These are phyloP conservation scores for Cotesia vestalis DNA, from an alignment of 1,140 invertebrate species.

Conservation along the genomic window DNA sequence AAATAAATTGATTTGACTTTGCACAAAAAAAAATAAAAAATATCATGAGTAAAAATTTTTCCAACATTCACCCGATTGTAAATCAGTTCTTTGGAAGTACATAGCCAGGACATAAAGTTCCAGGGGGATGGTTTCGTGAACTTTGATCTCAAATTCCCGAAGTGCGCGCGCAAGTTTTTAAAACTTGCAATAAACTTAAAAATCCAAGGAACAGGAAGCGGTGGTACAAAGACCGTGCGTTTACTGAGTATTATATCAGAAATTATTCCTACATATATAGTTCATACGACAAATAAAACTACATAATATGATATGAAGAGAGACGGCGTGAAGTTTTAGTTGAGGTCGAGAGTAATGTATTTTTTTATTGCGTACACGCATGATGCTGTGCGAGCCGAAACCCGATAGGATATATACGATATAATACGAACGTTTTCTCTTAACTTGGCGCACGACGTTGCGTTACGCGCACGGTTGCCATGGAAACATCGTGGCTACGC, in stretches of 20 bases:
- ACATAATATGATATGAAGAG: background rate
- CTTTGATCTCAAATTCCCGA: too few relatives aligned
- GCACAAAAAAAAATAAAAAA: too few relatives aligned
- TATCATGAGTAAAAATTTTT: too few relatives aligned
- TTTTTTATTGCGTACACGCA: conserved; percentile 28
- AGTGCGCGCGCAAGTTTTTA: background rate
- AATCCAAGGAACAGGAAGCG: background rate
- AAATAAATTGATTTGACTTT: too few relatives aligned
- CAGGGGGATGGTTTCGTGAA: too few relatives aligned
- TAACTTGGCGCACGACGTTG: conserved; percentile 48
- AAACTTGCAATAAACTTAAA: background rate
- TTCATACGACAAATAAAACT: too few relatives aligned
- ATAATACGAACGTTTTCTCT: background rate
- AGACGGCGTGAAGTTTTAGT: conserved; percentile 26
- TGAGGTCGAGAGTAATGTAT: conserved; percentile 38
- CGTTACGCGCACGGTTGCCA: conserved; percentile 60
- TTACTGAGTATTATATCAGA: too few relatives aligned
- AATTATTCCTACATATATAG: too few relatives aligned
- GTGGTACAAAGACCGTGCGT: background rate
- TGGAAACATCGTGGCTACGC: conserved; percentile 61
- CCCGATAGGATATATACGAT: too few relatives aligned
- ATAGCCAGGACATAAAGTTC: too few relatives aligned
- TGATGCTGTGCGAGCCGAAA: conserved; percentile 28
- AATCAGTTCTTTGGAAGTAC: too few relatives aligned
- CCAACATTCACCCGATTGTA: too few relatives aligned